phyloP scores from a whole-genome alignment of 1,140 invertebrate species.

The Daktulosphaira vitifoliae region DNA sequence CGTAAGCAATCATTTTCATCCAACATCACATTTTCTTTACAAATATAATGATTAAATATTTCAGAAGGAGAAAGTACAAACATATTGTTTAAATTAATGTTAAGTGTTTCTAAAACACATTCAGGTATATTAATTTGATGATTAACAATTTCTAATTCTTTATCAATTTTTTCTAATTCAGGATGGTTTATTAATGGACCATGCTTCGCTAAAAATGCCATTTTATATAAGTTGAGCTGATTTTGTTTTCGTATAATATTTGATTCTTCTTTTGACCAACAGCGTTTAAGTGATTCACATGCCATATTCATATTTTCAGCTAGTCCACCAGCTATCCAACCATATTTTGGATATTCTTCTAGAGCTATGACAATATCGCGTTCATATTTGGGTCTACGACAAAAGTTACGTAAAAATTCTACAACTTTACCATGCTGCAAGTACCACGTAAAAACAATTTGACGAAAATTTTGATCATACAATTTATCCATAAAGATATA shows the following conservation, averaged over 20 bases:
- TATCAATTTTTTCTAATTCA: conserved; percentile 1
- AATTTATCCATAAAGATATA: conserved; percentile 27
- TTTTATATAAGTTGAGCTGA: conserved; percentile 15
- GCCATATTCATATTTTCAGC: conserved; percentile 7
- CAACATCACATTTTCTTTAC: neutral
- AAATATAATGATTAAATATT: conserved; percentile 7
- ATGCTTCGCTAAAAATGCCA: conserved; percentile 1
- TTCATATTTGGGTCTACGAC: conserved; percentile 24
- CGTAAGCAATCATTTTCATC: conserved; percentile 25
- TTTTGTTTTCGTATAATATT: conserved; percentile 13
- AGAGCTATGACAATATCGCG: conserved; percentile 11
- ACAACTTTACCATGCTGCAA: conserved; percentile 26
- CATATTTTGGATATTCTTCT: conserved; percentile 22
- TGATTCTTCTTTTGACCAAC: conserved; percentile 13
- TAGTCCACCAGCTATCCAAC: conserved; percentile 27
- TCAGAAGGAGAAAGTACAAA: neutral
- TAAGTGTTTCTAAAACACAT: neutral
- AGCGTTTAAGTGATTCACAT: conserved; percentile 13
- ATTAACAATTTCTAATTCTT: neutral
- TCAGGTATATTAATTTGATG: conserved; percentile 21
- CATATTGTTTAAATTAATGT: conserved; percentile 5
- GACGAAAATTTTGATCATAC: conserved; percentile 22
- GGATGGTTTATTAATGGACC: neutral
- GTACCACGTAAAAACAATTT: conserved; percentile 21
- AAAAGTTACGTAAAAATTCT: conserved; percentile 17